These are phyloP conservation scores for Paguma larvata DNA, from an alignment of 2,797 vertebrate genomes.

Conservation along the genomic window DNA sequence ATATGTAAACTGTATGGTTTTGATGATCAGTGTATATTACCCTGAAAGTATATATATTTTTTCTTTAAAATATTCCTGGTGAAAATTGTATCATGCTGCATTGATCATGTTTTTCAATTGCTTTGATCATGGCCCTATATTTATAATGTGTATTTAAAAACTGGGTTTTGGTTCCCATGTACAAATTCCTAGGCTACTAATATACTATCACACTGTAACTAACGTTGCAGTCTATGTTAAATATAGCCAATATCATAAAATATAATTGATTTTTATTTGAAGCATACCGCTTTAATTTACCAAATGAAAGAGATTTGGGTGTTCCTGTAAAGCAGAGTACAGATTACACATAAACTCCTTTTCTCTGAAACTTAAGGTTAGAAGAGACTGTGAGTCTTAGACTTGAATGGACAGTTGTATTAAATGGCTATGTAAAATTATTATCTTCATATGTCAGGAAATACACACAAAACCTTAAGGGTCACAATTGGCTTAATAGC, in stretches of 20 bases:
- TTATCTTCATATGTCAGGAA: constrained; percentile 31
- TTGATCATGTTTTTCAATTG: constrained; percentile 60
- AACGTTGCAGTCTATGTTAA: constrained; percentile 47
- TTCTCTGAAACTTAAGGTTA: constrained; percentile 38
- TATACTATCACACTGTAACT: constrained; percentile 14
- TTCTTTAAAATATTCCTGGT: constrained; percentile 35
- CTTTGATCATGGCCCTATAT: constrained; percentile 46
- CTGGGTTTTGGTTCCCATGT: constrained; percentile 27
- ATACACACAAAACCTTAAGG: neutral
- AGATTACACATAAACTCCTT: neutral
- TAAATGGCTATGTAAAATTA: constrained; percentile 26
- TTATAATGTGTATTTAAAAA: constrained; percentile 55
- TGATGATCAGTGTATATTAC: neutral
- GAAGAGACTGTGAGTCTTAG: neutral
- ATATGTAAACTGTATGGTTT: neutral
- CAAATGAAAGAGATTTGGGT: constrained; percentile 55
- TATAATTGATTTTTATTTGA: constrained; percentile 71
- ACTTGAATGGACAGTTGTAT: neutral
- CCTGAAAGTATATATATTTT: constrained; percentile 2
- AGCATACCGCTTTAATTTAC: constrained; percentile 67
- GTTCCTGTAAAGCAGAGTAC: neutral
- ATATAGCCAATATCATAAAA: constrained; percentile 68
- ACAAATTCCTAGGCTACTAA: neutral
- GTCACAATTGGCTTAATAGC: neutral
- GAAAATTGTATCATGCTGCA: constrained; percentile 17